Percentiles rank a stretch among this genome's conserved stretches.
These are phyloP conservation scores for Leucosticte australis DNA, from an alignment of 2,113 vertebrate genomes.

Conservation along the genomic window DNA sequence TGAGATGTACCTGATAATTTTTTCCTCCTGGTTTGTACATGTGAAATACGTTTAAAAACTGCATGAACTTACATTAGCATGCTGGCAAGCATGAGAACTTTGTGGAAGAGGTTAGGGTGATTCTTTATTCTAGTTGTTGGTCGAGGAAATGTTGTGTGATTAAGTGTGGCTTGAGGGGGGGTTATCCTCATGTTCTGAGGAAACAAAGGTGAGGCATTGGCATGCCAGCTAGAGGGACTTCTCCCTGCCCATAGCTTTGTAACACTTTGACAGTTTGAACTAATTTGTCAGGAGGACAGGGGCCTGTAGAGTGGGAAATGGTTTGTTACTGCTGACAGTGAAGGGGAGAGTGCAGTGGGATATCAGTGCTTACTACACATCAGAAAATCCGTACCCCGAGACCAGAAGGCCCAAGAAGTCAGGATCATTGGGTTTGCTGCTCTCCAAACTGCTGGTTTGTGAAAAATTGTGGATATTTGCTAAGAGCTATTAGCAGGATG, in stretches of 20 bases:
- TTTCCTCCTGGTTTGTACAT: background rate
- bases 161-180: background rate
- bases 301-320: background rate
- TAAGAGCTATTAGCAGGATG: background rate
- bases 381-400: background rate
- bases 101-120: background rate
- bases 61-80: background rate
- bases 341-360: background rate
- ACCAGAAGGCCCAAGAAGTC: background rate
- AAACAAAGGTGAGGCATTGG: background rate
- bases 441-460: background rate
- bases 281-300: background rate
- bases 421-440: background rate
- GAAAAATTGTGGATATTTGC: background rate
- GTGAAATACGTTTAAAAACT: background rate
- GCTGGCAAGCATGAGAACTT: background rate
- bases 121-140: background rate
- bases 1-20: background rate
- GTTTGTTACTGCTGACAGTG: background rate
- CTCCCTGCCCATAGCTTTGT: background rate
- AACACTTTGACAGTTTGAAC: background rate
- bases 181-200: background rate
- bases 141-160: fast-evolving
- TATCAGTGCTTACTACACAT: background rate
- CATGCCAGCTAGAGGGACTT: background rate